These are phyloP conservation scores for Hystrix brachyura DNA, from an alignment of 2,113 vertebrate genomes.

Conservation along the genomic window DNA sequence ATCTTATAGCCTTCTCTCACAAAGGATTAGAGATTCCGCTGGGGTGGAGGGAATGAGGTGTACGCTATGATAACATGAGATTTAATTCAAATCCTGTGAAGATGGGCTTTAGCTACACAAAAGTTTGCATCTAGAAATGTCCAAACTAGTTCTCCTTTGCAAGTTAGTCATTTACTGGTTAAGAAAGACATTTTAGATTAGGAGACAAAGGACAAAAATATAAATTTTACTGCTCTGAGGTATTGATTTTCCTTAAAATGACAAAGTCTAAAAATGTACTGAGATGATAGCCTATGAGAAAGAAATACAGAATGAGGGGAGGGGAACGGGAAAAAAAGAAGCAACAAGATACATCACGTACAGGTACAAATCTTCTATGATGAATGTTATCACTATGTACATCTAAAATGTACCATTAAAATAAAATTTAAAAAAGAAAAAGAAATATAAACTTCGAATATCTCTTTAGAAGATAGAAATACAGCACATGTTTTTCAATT, in stretches of 20 bases:
- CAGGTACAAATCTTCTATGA: no score
- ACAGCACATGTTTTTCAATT: constrained; percentile 28
- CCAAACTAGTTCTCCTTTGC: background rate
- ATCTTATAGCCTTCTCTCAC: background rate
- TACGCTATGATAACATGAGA: background rate
- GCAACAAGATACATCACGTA: no score
- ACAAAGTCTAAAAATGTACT: constrained; percentile 56
- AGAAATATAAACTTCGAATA: background rate
- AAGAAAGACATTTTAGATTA: constrained; percentile 41
- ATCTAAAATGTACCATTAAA: no score
- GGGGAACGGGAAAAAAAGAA: no score
- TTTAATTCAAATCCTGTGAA: background rate
- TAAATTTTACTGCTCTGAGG: background rate
- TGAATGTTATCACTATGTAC: no score
- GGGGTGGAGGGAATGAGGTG: background rate
- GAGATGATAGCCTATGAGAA: background rate
- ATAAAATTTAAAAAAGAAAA: background rate
- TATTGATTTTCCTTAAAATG: constrained; percentile 58
- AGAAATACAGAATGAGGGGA: background rate
- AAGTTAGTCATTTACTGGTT: constrained; percentile 10
- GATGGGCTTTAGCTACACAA: background rate
- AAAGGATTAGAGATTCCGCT: background rate
- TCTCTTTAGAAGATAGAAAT: constrained; percentile 37
- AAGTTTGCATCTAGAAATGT: background rate
- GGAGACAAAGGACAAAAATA: background rate